Evolutionary conservation across 2,888 invertebrate genomes (phyloP).

Genomic region (Cephus nigrinus): DNA sequence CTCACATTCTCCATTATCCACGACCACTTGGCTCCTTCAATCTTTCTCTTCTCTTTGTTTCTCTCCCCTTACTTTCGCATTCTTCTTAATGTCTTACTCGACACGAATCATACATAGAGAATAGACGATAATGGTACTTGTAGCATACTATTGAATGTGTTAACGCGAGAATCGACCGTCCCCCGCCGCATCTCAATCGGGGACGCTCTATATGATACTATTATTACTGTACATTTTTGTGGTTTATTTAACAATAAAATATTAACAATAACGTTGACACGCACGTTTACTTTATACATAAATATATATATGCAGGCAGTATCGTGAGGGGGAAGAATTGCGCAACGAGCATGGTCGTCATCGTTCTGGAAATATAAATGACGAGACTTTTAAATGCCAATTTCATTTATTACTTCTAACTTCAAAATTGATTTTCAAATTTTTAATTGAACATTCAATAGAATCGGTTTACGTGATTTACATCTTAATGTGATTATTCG

Average conservation of each 20-base stretch:
- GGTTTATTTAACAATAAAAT: constrained; percentile 66
- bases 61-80: constrained; percentile 1
- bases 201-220: constrained; percentile 53
- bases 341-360: background rate
- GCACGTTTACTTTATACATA: constrained; percentile 18
- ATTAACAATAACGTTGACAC: constrained; percentile 54
- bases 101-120: constrained; percentile 25
- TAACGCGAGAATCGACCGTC: constrained; percentile 56
- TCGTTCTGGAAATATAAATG: background rate
- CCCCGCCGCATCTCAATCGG: constrained; percentile 32
- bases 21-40: background rate
- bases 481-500: background rate
- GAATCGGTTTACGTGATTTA: background rate
- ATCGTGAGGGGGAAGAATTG: background rate
- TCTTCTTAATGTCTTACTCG: constrained; percentile 25
- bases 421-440: background rate
- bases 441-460: background rate
- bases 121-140: constrained; percentile 54
- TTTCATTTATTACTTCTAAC: background rate
- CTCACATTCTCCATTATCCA: background rate
- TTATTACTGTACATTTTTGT: constrained; percentile 66
- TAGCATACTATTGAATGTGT: constrained; percentile 63
- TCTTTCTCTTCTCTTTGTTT: background rate
- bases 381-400: background rate
- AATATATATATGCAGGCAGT: background rate